Conservation (phyloP, 2,888 invertebrate genomes). For the Caenorhabditis virilis region DNA sequence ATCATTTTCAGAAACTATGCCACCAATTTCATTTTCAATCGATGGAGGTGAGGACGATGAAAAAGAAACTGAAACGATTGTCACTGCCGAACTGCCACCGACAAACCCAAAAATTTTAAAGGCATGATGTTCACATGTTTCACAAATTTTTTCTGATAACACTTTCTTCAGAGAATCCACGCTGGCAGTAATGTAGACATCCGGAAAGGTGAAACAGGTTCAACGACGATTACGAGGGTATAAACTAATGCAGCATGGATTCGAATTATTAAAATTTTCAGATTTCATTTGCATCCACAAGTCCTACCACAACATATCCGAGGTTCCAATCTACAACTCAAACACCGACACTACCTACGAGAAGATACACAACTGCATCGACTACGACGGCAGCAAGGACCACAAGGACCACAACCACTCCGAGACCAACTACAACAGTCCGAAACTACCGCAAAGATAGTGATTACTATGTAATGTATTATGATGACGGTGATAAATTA, state of each 20-base stretch:
- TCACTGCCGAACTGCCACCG: slow-evolving; percentile 26
- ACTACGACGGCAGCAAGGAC: slow-evolving; percentile 21
- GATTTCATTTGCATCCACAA: no score
- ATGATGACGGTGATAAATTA: slow-evolving; percentile 49
- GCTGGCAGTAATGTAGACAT: slow-evolving; percentile 25
- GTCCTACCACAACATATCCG: no score
- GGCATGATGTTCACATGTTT: slow-evolving; percentile 1
- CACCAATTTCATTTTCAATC: slow-evolving; percentile 40
- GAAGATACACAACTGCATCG: slow-evolving; percentile 4
- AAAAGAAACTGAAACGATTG: slow-evolving; percentile 23
- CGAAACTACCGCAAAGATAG: slow-evolving; percentile 61
- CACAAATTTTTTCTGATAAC: neutral
- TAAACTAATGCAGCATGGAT: no score
- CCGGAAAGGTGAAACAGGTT: neutral
- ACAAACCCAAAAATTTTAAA: slow-evolving; percentile 25
- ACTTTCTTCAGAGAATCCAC: slow-evolving; percentile 31
- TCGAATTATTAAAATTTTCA: no score
- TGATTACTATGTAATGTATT: slow-evolving; percentile 67
- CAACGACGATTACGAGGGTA: neutral
- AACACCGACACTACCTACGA: neutral
- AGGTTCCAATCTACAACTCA: no score
- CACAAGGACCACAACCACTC: slow-evolving; percentile 28
- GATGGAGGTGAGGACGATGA: slow-evolving; percentile 32
- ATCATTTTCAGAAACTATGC: slow-evolving; percentile 24
- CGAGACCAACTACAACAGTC: slow-evolving; percentile 38